phyloP scores from a whole-genome alignment of 2,888 invertebrate genomes.

The Drosophila prolongata region DNA sequence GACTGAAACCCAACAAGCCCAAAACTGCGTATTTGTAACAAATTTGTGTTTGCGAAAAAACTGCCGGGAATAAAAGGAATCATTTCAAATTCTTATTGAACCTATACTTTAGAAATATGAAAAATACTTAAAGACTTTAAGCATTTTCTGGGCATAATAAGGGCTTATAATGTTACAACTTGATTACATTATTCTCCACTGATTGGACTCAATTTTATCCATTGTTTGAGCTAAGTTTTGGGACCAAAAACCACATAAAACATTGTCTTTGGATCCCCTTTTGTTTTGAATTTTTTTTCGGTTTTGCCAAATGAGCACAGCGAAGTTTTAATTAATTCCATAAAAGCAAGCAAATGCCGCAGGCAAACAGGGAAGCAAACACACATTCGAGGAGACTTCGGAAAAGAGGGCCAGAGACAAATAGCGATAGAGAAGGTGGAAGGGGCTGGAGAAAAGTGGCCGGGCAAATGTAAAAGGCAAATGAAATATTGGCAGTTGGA shows the following conservation, averaged over 20 bases:
- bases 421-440: constrained; percentile 31
- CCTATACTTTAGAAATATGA: too few relatives aligned
- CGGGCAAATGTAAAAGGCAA: constrained; percentile 50
- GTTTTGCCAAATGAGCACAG: constrained; percentile 55
- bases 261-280: constrained; percentile 31
- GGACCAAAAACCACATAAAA: constrained; percentile 42
- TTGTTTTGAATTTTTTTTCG: constrained; percentile 36
- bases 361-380: constrained; percentile 45
- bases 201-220: constrained; percentile 33
- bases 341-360: constrained; percentile 68
- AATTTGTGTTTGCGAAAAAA: neutral
- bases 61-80: neutral
- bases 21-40: neutral
- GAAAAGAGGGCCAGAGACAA: constrained; percentile 19
- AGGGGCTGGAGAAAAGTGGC: constrained; percentile 20
- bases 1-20: neutral
- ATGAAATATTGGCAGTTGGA: constrained; percentile 71
- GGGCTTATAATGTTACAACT: neutral
- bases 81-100: neutral
- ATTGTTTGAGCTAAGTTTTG: constrained; percentile 42
- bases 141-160: neutral
- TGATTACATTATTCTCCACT: constrained; percentile 21
- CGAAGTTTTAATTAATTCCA: constrained; percentile 76
- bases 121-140: neutral
- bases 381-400: constrained; percentile 26